These are phyloP conservation scores for Nannoperca australis DNA, from an alignment of 2,797 vertebrate species.

Conservation along the genomic window DNA sequence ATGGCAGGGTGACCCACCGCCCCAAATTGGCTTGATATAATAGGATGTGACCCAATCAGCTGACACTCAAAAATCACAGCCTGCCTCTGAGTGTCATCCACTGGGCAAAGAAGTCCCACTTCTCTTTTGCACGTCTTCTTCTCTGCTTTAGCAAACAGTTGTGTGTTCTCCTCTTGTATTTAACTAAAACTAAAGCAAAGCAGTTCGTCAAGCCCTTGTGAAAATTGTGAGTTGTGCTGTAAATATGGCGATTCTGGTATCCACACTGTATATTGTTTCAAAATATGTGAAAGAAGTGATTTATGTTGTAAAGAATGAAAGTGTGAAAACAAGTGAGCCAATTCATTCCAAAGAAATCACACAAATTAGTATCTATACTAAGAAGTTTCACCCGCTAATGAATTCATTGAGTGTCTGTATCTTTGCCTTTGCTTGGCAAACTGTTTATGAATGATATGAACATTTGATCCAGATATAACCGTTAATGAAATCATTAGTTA, in stretches of 20 bases:
- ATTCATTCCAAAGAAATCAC: not conserved
- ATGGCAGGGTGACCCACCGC: slow-evolving; percentile 45
- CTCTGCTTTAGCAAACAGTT: not conserved
- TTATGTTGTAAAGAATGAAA: not conserved
- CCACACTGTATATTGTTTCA: not conserved
- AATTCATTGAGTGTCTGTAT: not conserved
- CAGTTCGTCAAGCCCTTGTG: not conserved
- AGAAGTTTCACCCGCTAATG: not conserved
- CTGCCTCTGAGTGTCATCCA: slow-evolving; percentile 11
- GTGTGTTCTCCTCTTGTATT: not conserved
- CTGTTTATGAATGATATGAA: not conserved
- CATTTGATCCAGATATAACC: not conserved
- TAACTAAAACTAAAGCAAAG: not conserved
- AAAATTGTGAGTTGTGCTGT: not conserved
- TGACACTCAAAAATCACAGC: slow-evolving; percentile 28
- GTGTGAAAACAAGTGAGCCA: not conserved
- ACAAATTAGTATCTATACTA: not conserved
- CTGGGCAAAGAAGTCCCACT: not conserved
- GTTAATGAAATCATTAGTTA: not conserved
- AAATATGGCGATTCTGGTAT: not conserved
- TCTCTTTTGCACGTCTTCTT: not conserved
- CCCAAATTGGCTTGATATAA: slow-evolving; percentile 36
- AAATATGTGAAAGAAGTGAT: not conserved
- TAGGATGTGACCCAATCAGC: slow-evolving; percentile 49
- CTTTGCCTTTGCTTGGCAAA: not conserved